phyloP scores from a whole-genome alignment of 2,888 invertebrate species.

The Macrostomum cliftonense region DNA sequence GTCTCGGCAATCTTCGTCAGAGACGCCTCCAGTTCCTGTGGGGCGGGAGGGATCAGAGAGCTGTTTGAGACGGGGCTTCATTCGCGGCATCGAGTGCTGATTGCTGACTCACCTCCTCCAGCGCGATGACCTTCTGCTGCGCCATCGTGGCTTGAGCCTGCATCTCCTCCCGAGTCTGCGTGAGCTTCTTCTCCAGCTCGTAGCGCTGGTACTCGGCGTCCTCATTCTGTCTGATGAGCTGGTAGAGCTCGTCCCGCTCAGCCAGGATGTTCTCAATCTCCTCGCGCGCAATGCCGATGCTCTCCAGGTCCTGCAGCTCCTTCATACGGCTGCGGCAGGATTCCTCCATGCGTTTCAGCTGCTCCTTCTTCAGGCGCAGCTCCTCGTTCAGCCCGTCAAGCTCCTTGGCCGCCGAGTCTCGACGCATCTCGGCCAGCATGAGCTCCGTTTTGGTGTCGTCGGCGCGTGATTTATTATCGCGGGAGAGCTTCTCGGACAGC shows the following conservation, averaged over 20 bases:
- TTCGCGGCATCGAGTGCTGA: too few species aligned
- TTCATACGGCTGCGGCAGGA: conserved; percentile 17
- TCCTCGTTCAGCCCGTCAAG: conserved; percentile 22
- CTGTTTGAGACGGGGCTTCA: too few species aligned
- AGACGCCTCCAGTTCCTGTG: conserved; percentile 3
- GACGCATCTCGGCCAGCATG: conserved; percentile 29
- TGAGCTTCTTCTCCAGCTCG: conserved; percentile 25
- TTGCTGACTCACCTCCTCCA: too few species aligned
- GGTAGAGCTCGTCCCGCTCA: conserved; percentile 20
- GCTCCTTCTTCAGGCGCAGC: conserved; percentile 17
- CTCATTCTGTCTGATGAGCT: conserved; percentile 17
- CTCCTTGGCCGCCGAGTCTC: conserved; percentile 25
- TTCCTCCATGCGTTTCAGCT: conserved; percentile 17
- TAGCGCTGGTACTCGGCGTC: conserved; percentile 22
- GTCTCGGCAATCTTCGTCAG: conserved; percentile 3
- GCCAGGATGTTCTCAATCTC: conserved; percentile 19
- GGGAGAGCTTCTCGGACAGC: conserved; percentile 13
- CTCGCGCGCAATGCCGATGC: conserved; percentile 18
- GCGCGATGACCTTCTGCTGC: too few species aligned
- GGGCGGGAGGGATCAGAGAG: neutral
- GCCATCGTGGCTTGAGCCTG: too few species aligned
- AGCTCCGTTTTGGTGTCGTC: conserved; percentile 29
- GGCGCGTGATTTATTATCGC: conserved; percentile 21
- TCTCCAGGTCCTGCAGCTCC: conserved; percentile 18
- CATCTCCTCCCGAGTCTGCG: conserved; percentile 21